Evolutionary conservation across 1,140 invertebrate species (phyloP).

Genomic region (Drosophila nikananu): DNA sequence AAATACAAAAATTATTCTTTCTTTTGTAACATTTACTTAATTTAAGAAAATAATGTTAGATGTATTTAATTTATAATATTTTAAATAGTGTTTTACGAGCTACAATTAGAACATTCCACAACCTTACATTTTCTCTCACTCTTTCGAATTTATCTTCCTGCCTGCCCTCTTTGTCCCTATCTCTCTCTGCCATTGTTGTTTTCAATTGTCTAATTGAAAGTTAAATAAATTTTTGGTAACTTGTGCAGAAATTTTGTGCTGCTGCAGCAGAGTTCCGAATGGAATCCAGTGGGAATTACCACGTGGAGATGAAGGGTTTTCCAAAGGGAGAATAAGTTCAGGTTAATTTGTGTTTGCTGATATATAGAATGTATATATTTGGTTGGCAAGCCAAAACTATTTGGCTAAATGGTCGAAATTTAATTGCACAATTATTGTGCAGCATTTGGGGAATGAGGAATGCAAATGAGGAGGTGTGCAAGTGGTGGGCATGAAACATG

Average conservation of each 20-base stretch:
- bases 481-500: too few species aligned
- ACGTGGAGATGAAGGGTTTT: constrained; percentile 6
- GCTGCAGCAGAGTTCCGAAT: constrained; percentile 56
- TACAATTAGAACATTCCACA: not conserved
- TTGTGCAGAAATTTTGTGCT: constrained; percentile 76
- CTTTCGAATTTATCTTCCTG: not conserved
- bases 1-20: too few species aligned
- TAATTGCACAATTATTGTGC: constrained; percentile 48
- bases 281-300: constrained; percentile 33
- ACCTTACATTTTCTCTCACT: not conserved
- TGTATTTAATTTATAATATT: not conserved
- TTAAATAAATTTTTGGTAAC: constrained; percentile 73
- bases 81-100: not conserved
- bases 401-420: constrained; percentile 47
- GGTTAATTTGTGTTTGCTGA: constrained; percentile 61
- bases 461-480: constrained; percentile 8
- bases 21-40: too few species aligned
- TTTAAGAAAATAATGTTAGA: not conserved
- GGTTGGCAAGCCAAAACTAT: constrained; percentile 50
- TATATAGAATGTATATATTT: constrained; percentile 18
- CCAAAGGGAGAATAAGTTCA: not conserved
- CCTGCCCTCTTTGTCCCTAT: too few species aligned
- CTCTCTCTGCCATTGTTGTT: constrained; percentile 27
- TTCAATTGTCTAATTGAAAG: constrained; percentile 82
- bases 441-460: not conserved